Evolutionary conservation across 1,140 invertebrate species (phyloP), one percentile per base, ranked within the genome.

Genomic region (Bicyclus anynana): DNA sequence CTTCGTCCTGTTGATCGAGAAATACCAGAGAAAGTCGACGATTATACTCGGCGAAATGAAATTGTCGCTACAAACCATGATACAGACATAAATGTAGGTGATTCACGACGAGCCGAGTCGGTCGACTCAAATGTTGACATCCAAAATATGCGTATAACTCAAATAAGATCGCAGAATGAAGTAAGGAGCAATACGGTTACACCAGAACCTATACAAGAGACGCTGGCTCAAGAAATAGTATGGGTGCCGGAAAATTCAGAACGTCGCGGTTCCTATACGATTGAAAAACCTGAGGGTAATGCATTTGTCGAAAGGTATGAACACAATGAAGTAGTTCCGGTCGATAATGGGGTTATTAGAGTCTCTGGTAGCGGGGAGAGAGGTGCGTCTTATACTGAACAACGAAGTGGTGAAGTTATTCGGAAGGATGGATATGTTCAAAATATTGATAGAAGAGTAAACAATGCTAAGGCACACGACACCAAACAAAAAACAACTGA

Each of bases 181-280:
- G 38, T 76, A 0, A 69, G 83, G 26, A 88, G 79, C 58, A 69
- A 71, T 1, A 86, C 83, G 9, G 74, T 66, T 9, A 78, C 79
- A 16, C 84, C 81, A 1, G 84, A 87, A 46, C 83, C 80, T 1
- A 42, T 82, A 13, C 74, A 79, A 57, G 85, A 88, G 47, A 80
- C 69, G n/a, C 46, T 86, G 10, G 78, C 73, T 0, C 82, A 83
- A 65, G 85, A 88, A 46, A 79, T 88, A 10, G 82, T 88, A 33
- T 88, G 85, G 85, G 62, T 88, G 10, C 83, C 85, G 2, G 81
- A 88, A 51, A 66, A 82, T 40, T 57, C 65, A 7, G 53, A 69
- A 7, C 78, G 85, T 7, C 75, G 85, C 4, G 82, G 79, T 12
- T 88, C 85, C 0, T 88, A 88, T 48, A 88, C 85, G 0, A 86